Evolutionary conservation across 2,888 invertebrate species (phyloP).

Genomic region (Phengaris alcon): DNA sequence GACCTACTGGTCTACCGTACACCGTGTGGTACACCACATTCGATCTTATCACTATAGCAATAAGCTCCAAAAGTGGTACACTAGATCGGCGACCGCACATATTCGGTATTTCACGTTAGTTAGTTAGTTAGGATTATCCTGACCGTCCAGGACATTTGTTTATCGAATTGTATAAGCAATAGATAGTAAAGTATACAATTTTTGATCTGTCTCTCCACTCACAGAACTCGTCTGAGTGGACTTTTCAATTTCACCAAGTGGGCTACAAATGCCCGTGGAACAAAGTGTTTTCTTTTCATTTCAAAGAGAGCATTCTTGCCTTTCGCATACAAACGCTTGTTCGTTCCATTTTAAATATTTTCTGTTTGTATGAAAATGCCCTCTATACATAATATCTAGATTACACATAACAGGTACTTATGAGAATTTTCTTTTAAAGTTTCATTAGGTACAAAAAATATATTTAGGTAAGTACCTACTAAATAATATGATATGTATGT

Average conservation of each 20-base stretch:
- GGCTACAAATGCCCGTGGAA: constrained; percentile 9
- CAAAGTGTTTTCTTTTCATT: constrained; percentile 26
- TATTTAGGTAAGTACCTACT: too few species aligned
- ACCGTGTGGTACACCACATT: too few species aligned
- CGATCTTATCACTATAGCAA: too few species aligned
- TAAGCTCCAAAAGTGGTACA: too few species aligned
- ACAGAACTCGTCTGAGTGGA: constrained; percentile 17
- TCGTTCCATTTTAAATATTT: constrained; percentile 3
- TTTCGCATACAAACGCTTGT: background rate
- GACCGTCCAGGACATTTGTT: background rate
- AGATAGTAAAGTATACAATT: constrained; percentile 10
- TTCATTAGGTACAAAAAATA: too few species aligned
- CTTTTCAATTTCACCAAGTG: constrained; percentile 23
- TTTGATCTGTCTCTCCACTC: constrained; percentile 1
- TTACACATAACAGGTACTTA: too few species aligned
- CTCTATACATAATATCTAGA: background rate
- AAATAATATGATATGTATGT: too few species aligned
- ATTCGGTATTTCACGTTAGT: too few species aligned
- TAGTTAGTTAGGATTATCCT: too few species aligned
- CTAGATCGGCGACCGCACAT: too few species aligned
- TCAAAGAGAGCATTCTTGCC: constrained; percentile 23
- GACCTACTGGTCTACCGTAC: too few species aligned
- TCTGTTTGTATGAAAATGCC: background rate
- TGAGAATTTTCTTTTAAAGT: too few species aligned
- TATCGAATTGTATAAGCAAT: background rate